Percentiles rank a stretch among this genome's conserved stretches.
Evolutionary conservation across 2,888 invertebrate genomes (phyloP).

Genomic region (Cataglyphis rosenhaueri): DNA sequence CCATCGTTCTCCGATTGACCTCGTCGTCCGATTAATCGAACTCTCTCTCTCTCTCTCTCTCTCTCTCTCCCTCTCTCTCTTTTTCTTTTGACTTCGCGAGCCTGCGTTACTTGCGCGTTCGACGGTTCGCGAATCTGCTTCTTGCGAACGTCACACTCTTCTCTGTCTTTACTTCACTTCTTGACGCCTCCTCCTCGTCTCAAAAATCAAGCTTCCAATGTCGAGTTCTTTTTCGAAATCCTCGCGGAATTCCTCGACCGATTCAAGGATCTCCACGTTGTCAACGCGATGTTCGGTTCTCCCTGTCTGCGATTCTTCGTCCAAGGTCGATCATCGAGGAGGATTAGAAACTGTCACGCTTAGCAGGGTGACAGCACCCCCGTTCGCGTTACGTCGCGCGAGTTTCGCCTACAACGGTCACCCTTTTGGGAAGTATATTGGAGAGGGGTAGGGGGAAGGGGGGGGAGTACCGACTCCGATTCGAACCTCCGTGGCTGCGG

Average conservation of each 20-base stretch:
- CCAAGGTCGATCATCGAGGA: background rate
- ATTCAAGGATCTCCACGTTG: background rate
- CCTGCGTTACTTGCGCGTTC: background rate
- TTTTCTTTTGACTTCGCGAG: background rate
- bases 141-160: conserved; percentile 28
- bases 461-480: background rate
- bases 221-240: background rate
- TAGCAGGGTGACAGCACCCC: background rate
- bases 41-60: background rate
- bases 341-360: background rate
- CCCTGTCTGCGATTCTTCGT: background rate
- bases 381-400: background rate
- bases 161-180: background rate
- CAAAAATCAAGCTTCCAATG: conserved; percentile 1
- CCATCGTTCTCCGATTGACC: conserved; percentile 59
- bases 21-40: conserved; percentile 24
- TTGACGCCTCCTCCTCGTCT: background rate
- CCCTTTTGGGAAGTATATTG: background rate
- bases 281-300: background rate
- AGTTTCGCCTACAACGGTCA: conserved; percentile 12
- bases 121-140: conserved; percentile 16
- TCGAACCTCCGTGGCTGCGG: conserved; percentile 22
- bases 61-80: background rate
- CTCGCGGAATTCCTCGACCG: background rate
- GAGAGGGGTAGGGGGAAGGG: no score